Percentiles rank a stretch among this genome's conserved stretches.
These are phyloP conservation scores for Diplolepis rosae DNA, from an alignment of 2,888 invertebrate species.

Conservation along the genomic window DNA sequence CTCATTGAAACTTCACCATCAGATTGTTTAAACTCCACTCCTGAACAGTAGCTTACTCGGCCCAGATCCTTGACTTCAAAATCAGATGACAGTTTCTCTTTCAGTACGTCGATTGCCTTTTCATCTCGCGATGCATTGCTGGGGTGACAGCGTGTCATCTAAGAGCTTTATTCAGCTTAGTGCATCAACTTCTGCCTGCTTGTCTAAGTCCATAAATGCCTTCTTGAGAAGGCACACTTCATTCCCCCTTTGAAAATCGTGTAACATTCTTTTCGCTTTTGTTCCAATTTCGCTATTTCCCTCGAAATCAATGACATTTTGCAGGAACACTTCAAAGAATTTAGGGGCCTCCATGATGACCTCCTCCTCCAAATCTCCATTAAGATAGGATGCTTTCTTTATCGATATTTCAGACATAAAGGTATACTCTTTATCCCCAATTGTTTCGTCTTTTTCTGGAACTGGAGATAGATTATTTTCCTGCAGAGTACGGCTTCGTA, in stretches of 20 bases:
- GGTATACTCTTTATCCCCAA: not conserved
- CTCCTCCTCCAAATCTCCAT: slow-evolving; percentile 48
- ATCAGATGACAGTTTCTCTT: slow-evolving; percentile 33
- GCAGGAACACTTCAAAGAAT: not conserved
- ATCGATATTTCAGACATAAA: slow-evolving; percentile 21
- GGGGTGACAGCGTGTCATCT: slow-evolving; percentile 24
- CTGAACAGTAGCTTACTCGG: too few species aligned
- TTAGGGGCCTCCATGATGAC: slow-evolving; percentile 30
- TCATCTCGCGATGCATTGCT: slow-evolving; percentile 36
- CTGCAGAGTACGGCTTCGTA: too few species aligned
- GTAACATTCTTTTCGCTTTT: too few species aligned
- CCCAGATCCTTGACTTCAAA: too few species aligned
- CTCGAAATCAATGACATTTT: not conserved
- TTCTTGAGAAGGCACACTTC: slow-evolving; percentile 38
- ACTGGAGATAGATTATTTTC: too few species aligned
- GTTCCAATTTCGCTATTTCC: too few species aligned
- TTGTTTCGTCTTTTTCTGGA: not conserved
- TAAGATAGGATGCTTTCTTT: slow-evolving; percentile 41
- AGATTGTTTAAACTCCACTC: too few species aligned
- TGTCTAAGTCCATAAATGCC: slow-evolving; percentile 38
- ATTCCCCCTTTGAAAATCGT: slow-evolving; percentile 19
- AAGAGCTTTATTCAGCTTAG: slow-evolving; percentile 22
- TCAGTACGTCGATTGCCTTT: slow-evolving; percentile 34
- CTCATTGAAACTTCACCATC: slow-evolving; percentile 16
- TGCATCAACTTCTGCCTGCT: slow-evolving; percentile 37